Percentiles rank a stretch among this genome's conserved stretches.
These are phyloP conservation scores for Eriocheir sinensis DNA, from an alignment of 1,140 invertebrate genomes.

Conservation along the genomic window DNA sequence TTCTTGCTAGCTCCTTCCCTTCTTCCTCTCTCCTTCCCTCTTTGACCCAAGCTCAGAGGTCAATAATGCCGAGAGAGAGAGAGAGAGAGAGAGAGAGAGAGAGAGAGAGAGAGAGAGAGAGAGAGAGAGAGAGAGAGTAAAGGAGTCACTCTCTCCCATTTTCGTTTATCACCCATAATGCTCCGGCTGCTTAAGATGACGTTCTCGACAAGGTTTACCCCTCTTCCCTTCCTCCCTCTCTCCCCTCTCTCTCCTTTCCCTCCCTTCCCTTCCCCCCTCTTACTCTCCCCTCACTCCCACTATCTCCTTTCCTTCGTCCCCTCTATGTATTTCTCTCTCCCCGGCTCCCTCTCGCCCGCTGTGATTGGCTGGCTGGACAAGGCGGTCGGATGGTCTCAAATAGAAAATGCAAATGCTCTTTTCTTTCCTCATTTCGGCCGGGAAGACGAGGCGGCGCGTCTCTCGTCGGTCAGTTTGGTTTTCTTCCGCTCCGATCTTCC, in stretches of 20 bases:
- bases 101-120: conserved; percentile 49
- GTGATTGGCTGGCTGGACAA: conserved; percentile 47
- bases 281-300: neutral
- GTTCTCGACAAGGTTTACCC: conserved; percentile 24
- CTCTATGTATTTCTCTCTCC: neutral
- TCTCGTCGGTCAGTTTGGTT: neutral
- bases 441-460: neutral
- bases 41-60: too few species aligned
- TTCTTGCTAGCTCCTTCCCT: neutral
- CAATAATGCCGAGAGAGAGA: neutral
- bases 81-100: neutral
- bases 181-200: conserved; percentile 64
- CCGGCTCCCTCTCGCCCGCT: neutral
- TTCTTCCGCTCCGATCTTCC: neutral
- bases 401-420: conserved; percentile 71
- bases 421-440: conserved; percentile 45
- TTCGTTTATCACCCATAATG: conserved; percentile 70
- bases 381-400: conserved; percentile 60
- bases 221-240: neutral
- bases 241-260: neutral
- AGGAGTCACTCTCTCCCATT: conserved; percentile 33
- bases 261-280: neutral
- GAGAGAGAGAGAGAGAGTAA: conserved; percentile 45
- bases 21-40: neutral
- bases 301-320: neutral